Evolutionary conservation across 2,888 invertebrate species (phyloP), one percentile per base, ranked within the genome.

Genomic region (Heteromurus nitidus): DNA sequence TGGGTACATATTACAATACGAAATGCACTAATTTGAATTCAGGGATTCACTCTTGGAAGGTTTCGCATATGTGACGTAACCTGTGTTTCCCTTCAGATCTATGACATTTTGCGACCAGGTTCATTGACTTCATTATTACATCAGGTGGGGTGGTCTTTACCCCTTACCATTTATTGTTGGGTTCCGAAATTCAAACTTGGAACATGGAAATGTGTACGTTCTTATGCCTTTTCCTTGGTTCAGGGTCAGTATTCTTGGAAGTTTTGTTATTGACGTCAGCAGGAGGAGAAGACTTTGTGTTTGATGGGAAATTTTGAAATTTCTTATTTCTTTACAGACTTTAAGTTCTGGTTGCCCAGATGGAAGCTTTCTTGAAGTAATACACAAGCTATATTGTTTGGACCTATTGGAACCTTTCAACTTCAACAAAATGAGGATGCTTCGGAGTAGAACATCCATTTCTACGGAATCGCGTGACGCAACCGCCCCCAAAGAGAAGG

Each of bases 361-460:
- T 36, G 36, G 36, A 7, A 36, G 9, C 9, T 36, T 36, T 36
- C 13, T 36, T 7, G 9, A 36, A 13, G 13, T 36, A 13, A 13
- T 9, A 13, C 13, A 9, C 13, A 9, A 13, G 7, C 36, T 36
- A 9, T 36, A 13, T 9, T 36, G 9, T 7, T 36, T 36, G 36
- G 36, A 36, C 13, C 13, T 36, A 9, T 36, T 13, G 36, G 36
- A 36, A 36, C 7, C 36, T 9, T 16, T 16, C 13, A 53, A 18
- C n/a, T 16, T n/a, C n/a, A n/a, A n/a, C n/a, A 18, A 11, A 5
- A 67, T 67, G 67, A 67, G 47, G n/a, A n/a, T 67, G n/a, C 67
- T 22, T 67, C 22, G 26, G 24, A 67, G 24, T 47, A 22, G 47
- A 31, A 44, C 11, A 26, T 67, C 67, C 22, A 20, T 18, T 1